Base-by-base conservation (phyloP, 1,140 invertebrate genomes). In the Tyrophagus putrescentiae region DNA sequence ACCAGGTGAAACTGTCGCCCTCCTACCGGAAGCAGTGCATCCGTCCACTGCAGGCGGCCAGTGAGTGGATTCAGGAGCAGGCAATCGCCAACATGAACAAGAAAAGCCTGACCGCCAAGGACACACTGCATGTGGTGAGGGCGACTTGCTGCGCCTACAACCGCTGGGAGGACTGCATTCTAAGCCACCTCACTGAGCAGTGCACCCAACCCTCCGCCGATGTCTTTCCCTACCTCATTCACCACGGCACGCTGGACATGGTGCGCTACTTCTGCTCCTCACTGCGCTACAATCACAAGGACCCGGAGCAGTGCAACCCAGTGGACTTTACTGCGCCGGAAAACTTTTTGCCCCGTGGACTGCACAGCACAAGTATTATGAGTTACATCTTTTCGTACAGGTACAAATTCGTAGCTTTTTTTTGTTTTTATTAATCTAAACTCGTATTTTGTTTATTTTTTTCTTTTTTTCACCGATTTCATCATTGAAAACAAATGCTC, bases 121-220 rank as follows among this genome's bases (percentile, higher is more conserved):
- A 33, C n/a, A n/a, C n/a, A n/a, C n/a, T n/a, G n/a, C n/a, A n/a
- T n/a, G 32, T 31, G 9, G 18, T 27, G n/a, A 13, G 3, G 18
- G 39, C 32, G 13, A 54, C 52, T 18, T 54, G 52, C 25, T 54
- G 52, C 25, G 52, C 52, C n/a, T 54, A n/a, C 25, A 27, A 54
- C 27, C n/a, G 39, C 11, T 54, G 52, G 52, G 52, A 54, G 39
- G 11, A 54, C 27, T 54, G 52, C 25, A 32, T 54, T 27, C 13
- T 54, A 13, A 23, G 25, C 3, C 13, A 27, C 11, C 27, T 54
- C 9, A 54, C 25, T 13, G 31, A 11, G 3, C 3, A 54, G 11
- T 54, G 52, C 39, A 34, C 31, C 3, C 11, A 32, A 25, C 52
- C 13, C 4, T 54, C 52, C 9, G 13, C 13, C 9, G 13, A 31